Evolutionary conservation across 1,140 invertebrate species (phyloP).

Genomic region (Hycleus cichorii): DNA sequence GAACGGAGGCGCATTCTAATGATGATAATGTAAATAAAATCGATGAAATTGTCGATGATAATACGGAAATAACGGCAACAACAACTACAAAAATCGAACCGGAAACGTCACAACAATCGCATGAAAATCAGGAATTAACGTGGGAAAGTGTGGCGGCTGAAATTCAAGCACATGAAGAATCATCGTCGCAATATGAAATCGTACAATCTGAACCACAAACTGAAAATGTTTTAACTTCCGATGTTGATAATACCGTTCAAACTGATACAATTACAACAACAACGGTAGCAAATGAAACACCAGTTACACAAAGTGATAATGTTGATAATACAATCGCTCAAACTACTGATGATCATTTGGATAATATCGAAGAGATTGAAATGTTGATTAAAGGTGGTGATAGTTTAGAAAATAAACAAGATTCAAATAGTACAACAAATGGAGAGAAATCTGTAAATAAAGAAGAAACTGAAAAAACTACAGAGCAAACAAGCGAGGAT

Average conservation of each 20-base stretch:
- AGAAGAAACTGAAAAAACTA: neutral
- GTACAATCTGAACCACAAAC: no score
- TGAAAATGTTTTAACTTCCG: no score
- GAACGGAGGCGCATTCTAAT: neutral
- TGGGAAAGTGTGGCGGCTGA: slow-evolving; percentile 57
- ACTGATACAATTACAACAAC: no score
- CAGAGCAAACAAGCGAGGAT: neutral
- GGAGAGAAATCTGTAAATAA: neutral
- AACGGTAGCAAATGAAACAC: no score
- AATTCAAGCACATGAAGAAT: slow-evolving; percentile 56
- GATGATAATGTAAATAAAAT: neutral
- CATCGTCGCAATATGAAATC: neutral
- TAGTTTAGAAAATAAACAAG: neutral
- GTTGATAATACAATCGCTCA: neutral
- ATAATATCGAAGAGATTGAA: neutral
- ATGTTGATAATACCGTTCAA: no score
- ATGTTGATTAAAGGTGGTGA: neutral
- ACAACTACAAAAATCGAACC: no score
- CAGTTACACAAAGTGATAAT: neutral
- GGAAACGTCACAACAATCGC: neutral
- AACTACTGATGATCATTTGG: neutral
- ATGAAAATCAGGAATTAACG: slow-evolving; percentile 18
- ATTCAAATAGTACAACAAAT: neutral
- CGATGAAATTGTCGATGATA: neutral
- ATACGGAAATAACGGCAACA: neutral